Evolutionary conservation across 2,797 vertebrate species (phyloP), one percentile per base, ranked within the genome.

Genomic region (Lutra lutra): DNA sequence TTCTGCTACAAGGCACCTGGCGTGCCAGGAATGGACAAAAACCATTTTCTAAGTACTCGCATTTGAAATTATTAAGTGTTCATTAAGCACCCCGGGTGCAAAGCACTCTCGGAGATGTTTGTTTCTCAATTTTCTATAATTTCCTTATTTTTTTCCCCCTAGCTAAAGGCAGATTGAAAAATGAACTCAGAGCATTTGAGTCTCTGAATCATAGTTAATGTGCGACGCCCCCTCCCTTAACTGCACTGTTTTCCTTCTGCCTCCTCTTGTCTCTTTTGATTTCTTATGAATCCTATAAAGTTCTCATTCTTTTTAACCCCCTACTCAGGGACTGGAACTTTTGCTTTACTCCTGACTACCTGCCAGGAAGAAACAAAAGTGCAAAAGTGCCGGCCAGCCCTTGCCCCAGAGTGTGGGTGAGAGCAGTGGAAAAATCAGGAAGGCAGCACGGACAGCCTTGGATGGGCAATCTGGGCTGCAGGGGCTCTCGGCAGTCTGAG

Each of bases 61-160:
- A 21, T 97, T 97, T 95, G 96, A 85, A 96, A 96, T 97, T 93
- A 97, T 97, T 96, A 97, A 97, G 97, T 96, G 95, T 88, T 98
- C 96, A 97, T 97, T 97, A 97, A 97, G 93, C 95, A 89, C 96
- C 96, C 94, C 64, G 94, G 96, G 93, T 91, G 96, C 97, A 96
- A 70, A 97, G 91, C 92, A 66, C 94, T 97, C 95, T 97, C 86
- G 0, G 96, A 95, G 96, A 95, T 96, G 96, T 97, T 98, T 97
- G 96, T 96, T 96, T 97, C 97, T 94, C 97, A 95, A 97, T 97
- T 98, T 97, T 93, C 96, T 95, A 70, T 96, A 96, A 97, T 97
- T 98, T 97, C 95, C 97, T 97, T 93, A 95, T 96, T 96, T 96
- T 94, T 89, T 93, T 46, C 11, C 87, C 95, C 86, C 84, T 43